A percentile compares a stretch with the other conserved stretches of the same genome.
phyloP scores from a whole-genome alignment of 2,797 vertebrate genomes.

The Leptoclinus maculatus region DNA sequence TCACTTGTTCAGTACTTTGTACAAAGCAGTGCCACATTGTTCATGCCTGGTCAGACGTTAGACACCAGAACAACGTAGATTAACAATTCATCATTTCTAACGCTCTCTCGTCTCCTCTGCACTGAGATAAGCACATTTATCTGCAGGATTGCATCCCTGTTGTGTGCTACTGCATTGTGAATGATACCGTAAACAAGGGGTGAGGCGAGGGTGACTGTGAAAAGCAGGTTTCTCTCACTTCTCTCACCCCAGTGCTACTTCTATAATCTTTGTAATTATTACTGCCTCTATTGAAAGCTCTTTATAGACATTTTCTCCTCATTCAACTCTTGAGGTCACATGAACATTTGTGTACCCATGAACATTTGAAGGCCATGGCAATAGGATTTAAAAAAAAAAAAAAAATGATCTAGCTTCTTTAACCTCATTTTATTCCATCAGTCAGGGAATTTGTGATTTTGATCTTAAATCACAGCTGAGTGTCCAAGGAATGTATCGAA shows the following conservation, averaged over 20 bases:
- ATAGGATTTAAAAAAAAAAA: background rate
- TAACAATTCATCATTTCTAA: conserved; percentile 52
- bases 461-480: background rate
- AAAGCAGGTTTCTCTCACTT: conserved; percentile 46
- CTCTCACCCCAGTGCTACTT: conserved; percentile 25
- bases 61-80: conserved; percentile 46
- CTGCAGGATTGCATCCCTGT: background rate
- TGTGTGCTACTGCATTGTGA: conserved; percentile 22
- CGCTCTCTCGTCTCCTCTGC: conserved; percentile 5
- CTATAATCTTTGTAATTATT: conserved; percentile 8
- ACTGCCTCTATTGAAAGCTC: conserved; percentile 5
- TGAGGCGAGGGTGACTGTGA: conserved; percentile 21
- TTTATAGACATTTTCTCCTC: background rate
- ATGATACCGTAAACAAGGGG: conserved; percentile 29
- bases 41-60: conserved; percentile 41
- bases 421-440: conserved; percentile 2
- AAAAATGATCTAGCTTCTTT: background rate
- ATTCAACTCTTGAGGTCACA: conserved; percentile 30
- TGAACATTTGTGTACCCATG: background rate
- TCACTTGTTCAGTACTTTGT: conserved; percentile 25
- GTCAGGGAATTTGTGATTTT: conserved; percentile 5
- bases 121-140: conserved; percentile 30
- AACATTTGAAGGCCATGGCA: background rate
- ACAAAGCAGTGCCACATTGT: background rate
- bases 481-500: background rate